phyloP scores from a whole-genome alignment of 2,797 vertebrate species.

The Momotus momota region DNA sequence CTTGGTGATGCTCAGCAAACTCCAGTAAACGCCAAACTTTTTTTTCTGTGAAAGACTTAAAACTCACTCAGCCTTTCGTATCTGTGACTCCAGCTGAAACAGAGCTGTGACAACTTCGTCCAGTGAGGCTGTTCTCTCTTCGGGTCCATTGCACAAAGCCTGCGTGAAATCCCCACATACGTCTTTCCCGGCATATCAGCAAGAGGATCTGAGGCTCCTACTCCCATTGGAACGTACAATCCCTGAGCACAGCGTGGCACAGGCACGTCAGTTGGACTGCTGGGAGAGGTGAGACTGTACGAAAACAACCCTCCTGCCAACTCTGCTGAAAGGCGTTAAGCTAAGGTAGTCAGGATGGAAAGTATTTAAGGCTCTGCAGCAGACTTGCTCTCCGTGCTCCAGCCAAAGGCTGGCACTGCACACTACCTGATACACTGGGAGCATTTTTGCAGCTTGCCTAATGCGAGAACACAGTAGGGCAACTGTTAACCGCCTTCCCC shows the following conservation, averaged over 20 bases:
- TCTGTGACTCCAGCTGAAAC: not conserved
- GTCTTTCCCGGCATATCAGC: conserved; percentile 35
- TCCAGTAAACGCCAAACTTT: conserved; percentile 9
- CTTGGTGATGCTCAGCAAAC: conserved; percentile 8
- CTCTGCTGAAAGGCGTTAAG: conserved; percentile 59
- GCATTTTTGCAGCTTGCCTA: conserved; percentile 64
- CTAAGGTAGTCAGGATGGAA: conserved; percentile 53
- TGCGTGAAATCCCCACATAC: not conserved
- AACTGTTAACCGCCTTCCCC: conserved; percentile 47
- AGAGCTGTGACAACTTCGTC: not conserved
- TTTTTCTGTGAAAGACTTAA: conserved; percentile 15
- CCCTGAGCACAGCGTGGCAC: not conserved
- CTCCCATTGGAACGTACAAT: conserved; percentile 39
- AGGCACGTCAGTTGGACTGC: conserved; percentile 48
- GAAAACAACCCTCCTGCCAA: conserved; percentile 68
- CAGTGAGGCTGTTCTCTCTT: not conserved
- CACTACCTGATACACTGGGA: conserved; percentile 59
- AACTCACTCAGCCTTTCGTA: conserved; percentile 29
- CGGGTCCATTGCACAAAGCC: not conserved
- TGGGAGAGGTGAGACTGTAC: conserved; percentile 55
- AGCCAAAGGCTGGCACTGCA: conserved; percentile 45
- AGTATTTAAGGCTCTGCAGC: conserved; percentile 60
- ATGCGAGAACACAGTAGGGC: conserved; percentile 49
- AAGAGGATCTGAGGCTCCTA: conserved; percentile 53
- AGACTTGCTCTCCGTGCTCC: conserved; percentile 52